phyloP scores from a whole-genome alignment of 2,797 vertebrate genomes.

The Champsocephalus gunnari region DNA sequence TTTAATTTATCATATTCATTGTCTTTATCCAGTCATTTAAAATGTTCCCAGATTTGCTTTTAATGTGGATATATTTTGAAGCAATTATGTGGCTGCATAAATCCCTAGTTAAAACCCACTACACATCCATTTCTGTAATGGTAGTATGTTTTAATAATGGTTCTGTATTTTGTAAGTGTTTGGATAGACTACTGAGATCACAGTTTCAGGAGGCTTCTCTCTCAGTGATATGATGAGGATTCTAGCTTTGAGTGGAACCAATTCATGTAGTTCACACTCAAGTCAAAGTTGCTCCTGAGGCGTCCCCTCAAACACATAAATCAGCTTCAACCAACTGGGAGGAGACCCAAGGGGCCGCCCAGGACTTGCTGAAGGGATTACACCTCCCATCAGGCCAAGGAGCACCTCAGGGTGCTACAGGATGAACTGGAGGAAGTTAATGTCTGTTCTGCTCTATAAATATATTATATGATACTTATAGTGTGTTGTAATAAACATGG shows the following conservation, averaged over 20 bases:
- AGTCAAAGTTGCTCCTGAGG: slow-evolving; percentile 49
- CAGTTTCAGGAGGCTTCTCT: slow-evolving; percentile 8
- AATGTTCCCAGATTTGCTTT: background rate
- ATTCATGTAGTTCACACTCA: slow-evolving; percentile 36
- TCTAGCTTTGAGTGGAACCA: slow-evolving; percentile 31
- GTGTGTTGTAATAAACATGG: slow-evolving; percentile 45
- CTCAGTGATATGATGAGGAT: slow-evolving; percentile 13
- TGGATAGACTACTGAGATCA: background rate
- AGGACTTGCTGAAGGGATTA: slow-evolving; percentile 44
- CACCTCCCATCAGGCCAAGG: slow-evolving; percentile 46
- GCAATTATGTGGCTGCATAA: background rate
- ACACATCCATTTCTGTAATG: background rate
- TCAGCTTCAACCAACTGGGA: slow-evolving; percentile 40
- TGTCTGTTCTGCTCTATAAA: slow-evolving; percentile 29
- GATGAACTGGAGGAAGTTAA: slow-evolving; percentile 30
- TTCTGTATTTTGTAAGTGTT: slow-evolving; percentile 1
- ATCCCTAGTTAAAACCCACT: background rate
- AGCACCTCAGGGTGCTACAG: slow-evolving; percentile 20
- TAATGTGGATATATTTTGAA: slow-evolving; percentile 6
- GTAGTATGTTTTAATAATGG: background rate
- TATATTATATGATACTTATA: slow-evolving; percentile 48
- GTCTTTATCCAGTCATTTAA: no score
- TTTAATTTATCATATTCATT: no score
- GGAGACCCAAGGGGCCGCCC: slow-evolving; percentile 40
- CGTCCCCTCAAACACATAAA: slow-evolving; percentile 35